These are phyloP conservation scores for Timema cristinae DNA, from an alignment of 2,888 invertebrate genomes.

Conservation along the genomic window DNA sequence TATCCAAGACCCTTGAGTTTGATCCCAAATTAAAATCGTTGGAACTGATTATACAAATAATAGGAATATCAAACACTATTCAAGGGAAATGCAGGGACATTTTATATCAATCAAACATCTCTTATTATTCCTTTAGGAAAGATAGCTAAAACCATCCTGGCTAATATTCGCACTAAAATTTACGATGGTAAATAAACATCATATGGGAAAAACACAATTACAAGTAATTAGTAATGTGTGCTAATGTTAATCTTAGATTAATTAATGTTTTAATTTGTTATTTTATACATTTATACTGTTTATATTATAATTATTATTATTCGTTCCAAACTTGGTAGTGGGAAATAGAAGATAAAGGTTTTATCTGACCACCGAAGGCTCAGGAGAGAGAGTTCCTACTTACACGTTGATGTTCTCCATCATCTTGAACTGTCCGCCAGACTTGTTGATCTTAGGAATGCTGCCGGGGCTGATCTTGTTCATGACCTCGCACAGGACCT, in stretches of 20 bases:
- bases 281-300: neutral
- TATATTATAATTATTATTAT: neutral
- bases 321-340: neutral
- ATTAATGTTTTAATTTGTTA: neutral
- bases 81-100: too few species aligned
- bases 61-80: too few species aligned
- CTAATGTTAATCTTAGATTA: neutral
- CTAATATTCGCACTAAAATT: too few species aligned
- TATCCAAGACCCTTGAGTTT: too few species aligned
- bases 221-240: too few species aligned
- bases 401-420: slow-evolving; percentile 99
- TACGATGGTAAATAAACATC: too few species aligned
- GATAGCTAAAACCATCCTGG: too few species aligned
- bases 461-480: slow-evolving; percentile 90
- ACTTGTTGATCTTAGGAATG: slow-evolving; percentile 84
- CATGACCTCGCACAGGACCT: slow-evolving; percentile 88
- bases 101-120: too few species aligned
- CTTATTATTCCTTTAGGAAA: too few species aligned
- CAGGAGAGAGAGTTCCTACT: slow-evolving; percentile 42
- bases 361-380: neutral
- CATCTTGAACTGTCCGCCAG: slow-evolving; percentile 97
- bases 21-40: too few species aligned
- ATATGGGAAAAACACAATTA: too few species aligned
- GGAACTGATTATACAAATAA: too few species aligned
- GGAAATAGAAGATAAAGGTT: neutral